Evolutionary conservation across 2,113 vertebrate species (phyloP).

Genomic region (Carassius gibelio): DNA sequence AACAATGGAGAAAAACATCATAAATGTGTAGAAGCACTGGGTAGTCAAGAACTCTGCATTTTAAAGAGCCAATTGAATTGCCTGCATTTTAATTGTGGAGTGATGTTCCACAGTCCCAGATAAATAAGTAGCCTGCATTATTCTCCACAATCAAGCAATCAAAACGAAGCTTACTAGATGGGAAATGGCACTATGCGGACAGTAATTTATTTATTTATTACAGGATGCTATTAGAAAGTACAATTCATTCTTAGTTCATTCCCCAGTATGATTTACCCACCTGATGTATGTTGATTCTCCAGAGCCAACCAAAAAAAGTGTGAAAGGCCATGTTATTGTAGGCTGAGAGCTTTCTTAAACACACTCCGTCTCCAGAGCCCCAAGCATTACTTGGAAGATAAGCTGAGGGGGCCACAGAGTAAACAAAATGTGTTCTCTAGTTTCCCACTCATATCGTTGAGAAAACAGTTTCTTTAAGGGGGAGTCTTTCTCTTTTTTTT

Average conservation of each 20-base stretch:
- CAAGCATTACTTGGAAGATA: constrained; percentile 8
- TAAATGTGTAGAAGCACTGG: background rate
- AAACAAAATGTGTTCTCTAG: constrained; percentile 12
- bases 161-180: background rate
- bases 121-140: background rate
- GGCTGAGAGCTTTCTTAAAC: constrained; percentile 16
- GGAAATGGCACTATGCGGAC: background rate
- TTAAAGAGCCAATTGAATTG: background rate
- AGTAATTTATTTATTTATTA: background rate
- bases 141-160: background rate
- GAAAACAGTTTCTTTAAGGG: background rate
- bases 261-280: background rate
- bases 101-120: background rate
- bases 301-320: constrained; percentile 14
- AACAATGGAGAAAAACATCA: background rate
- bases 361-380: constrained; percentile 4
- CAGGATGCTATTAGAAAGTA: background rate
- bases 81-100: background rate
- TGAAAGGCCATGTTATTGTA: constrained; percentile 36
- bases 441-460: constrained; percentile 1
- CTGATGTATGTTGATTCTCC: background rate
- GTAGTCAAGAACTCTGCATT: background rate
- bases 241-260: constrained; percentile 7
- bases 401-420: constrained; percentile 20
- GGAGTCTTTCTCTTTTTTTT: background rate